Evolutionary conservation across 2,797 vertebrate genomes (phyloP).

Genomic region (Melanotaenia boesemani): DNA sequence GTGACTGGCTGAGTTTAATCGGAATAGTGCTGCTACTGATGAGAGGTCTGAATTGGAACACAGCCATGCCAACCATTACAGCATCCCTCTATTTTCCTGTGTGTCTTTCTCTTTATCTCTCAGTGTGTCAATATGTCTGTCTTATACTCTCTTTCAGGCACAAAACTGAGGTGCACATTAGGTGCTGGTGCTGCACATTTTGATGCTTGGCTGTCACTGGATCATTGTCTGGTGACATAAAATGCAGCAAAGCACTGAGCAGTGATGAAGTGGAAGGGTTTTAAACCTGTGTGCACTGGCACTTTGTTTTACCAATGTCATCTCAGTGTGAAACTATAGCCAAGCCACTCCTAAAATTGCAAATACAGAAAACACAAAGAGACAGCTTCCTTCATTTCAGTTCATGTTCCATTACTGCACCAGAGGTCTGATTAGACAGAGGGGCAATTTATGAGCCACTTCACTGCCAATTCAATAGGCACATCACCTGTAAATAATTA

Average conservation of each 20-base stretch:
- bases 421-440: constrained; percentile 82
- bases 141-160: constrained; percentile 59
- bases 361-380: constrained; percentile 23
- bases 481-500: constrained; percentile 88
- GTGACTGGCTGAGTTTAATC: constrained; percentile 55
- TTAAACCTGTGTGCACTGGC: constrained; percentile 75
- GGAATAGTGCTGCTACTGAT: constrained; percentile 54
- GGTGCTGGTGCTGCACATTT: constrained; percentile 77
- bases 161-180: constrained; percentile 69
- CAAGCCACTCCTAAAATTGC: constrained; percentile 57
- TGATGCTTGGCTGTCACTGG: constrained; percentile 75
- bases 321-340: constrained; percentile 57
- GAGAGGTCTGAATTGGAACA: constrained; percentile 49
- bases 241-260: constrained; percentile 73
- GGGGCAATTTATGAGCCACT: constrained; percentile 82
- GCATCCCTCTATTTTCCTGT: constrained; percentile 52
- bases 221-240: constrained; percentile 78
- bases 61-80: constrained; percentile 57
- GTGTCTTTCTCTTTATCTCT: constrained; percentile 19
- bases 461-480: constrained; percentile 82
- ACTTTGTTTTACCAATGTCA: constrained; percentile 80
- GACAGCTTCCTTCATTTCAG: constrained; percentile 49
- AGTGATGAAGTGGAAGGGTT: constrained; percentile 74
- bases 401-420: constrained; percentile 79
- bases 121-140: constrained; percentile 47